These are phyloP conservation scores for Periphyllus acericola DNA, from an alignment of 2,888 invertebrate species.

Conservation along the genomic window DNA sequence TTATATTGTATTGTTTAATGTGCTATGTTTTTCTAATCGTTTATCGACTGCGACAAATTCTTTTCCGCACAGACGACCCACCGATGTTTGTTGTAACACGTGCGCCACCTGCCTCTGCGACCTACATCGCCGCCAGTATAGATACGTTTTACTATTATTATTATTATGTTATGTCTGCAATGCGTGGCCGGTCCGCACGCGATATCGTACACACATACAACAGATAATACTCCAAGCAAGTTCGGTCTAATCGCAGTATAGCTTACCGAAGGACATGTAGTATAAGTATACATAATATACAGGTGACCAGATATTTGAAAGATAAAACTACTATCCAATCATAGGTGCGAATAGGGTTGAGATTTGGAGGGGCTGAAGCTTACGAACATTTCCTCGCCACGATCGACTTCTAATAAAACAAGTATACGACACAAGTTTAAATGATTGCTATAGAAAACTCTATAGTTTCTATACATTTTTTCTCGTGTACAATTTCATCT, in stretches of 20 bases:
- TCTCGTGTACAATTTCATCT: no score
- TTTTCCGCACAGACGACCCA: background rate
- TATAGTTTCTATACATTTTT: no score
- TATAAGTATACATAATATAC: no score
- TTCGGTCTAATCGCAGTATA: background rate
- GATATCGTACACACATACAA: background rate
- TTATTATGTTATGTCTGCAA: background rate
- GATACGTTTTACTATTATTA: background rate
- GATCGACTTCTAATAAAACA: no score
- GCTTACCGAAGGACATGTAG: background rate
- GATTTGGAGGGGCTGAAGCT: no score
- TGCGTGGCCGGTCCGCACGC: background rate
- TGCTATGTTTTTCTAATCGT: background rate
- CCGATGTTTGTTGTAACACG: background rate
- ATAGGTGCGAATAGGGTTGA: no score
- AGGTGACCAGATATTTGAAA: no score
- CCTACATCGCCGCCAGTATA: background rate
- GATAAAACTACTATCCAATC: no score
- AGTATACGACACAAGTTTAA: no score
- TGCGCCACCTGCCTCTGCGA: constrained; percentile 4
- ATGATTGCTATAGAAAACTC: no score
- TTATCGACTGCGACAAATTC: constrained; percentile 24
- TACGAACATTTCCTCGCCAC: no score
- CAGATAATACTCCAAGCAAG: background rate
- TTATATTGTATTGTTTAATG: background rate